Evolutionary conservation across 2,797 vertebrate species (phyloP).

Genomic region (Australoheros facetus): DNA sequence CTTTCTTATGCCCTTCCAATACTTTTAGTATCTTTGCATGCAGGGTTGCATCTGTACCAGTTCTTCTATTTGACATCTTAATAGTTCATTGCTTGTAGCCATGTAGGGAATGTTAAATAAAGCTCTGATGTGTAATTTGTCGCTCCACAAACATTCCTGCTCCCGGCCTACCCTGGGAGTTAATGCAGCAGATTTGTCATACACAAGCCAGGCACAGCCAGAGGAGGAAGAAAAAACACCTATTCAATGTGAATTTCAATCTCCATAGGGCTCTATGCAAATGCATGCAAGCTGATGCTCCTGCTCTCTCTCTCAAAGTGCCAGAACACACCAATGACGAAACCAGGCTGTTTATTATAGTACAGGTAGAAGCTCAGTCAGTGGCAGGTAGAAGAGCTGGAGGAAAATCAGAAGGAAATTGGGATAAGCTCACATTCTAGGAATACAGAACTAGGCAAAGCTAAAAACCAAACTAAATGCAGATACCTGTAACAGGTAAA

Average conservation of each 20-base stretch:
- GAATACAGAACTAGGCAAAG: conserved; percentile 46
- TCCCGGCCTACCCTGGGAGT: conserved; percentile 75
- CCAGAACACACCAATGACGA: conserved; percentile 50
- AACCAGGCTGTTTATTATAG: conserved; percentile 46
- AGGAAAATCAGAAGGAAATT: conserved; percentile 36
- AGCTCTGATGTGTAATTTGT: conserved; percentile 79
- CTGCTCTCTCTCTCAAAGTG: conserved; percentile 47
- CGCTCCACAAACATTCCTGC: conserved; percentile 76
- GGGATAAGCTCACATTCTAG: conserved; percentile 27
- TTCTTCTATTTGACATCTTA: conserved; percentile 74
- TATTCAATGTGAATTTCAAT: conserved; percentile 80
- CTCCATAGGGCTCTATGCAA: conserved; percentile 74
- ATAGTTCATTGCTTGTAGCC: conserved; percentile 75
- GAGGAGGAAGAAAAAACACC: conserved; percentile 60
- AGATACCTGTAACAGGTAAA: conserved; percentile 53
- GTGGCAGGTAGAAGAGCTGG: conserved; percentile 38
- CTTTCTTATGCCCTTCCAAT: conserved; percentile 27
- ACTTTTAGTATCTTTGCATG: conserved; percentile 63
- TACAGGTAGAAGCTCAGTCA: conserved; percentile 31
- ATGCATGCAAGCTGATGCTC: conserved; percentile 64
- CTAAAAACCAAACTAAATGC: conserved; percentile 50
- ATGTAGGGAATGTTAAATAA: conserved; percentile 78
- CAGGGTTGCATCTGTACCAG: conserved; percentile 55
- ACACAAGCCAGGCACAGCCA: conserved; percentile 68
- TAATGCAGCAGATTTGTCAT: conserved; percentile 81